Base-by-base conservation (phyloP, 2,797 vertebrate genomes). In the Cyprinella venusta region DNA sequence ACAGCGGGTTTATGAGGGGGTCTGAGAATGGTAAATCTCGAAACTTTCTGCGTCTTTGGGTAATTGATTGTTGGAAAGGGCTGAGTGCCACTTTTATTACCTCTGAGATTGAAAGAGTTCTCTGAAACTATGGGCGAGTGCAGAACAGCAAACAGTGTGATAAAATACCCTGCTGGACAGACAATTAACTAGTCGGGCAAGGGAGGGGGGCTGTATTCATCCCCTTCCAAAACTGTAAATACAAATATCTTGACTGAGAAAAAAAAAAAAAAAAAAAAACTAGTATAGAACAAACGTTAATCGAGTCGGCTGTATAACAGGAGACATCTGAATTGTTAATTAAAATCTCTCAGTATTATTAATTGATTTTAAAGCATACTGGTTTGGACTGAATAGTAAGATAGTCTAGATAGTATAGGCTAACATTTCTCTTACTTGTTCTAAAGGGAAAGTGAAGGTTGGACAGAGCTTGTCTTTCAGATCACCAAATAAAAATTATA, bases 41-140 rank as follows among this genome's bases (percentile, higher is more conserved):
- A 68, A 72, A 81, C 82, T 84, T 86, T 81, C 81, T 76, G 50
- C 63, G 8, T 84, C 72, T 87, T 86, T 86, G 82, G 81, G 71
- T 86, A 87, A 87, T 85, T 86, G 88, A 85, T 85, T 70, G 83
- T 70, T 64, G 61, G 84, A 67, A 68, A 85, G 79, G 52, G 75
- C 54, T 64, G 38, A 74, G 67, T 65, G 87, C 80, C 30, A 76
- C 38, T 64, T 86, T 84, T 87, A 88, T 81, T 81, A 79, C 81
- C 21, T 84, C 59, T 56, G 67, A 84, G 79, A 89, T 87, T 86
- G 85, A 88, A 83, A 84, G 67, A 59, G 52, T 70, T 45, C 74
- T 85, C 75, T 71, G 70, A 84, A 86, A 84, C 78, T 82, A 86
- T 72, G 45, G 70, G 74, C 59, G 21, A 75, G 80, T 79, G 81